Base-by-base conservation (phyloP, 2,113 vertebrate genomes). In the Oostethus manadensis region DNA sequence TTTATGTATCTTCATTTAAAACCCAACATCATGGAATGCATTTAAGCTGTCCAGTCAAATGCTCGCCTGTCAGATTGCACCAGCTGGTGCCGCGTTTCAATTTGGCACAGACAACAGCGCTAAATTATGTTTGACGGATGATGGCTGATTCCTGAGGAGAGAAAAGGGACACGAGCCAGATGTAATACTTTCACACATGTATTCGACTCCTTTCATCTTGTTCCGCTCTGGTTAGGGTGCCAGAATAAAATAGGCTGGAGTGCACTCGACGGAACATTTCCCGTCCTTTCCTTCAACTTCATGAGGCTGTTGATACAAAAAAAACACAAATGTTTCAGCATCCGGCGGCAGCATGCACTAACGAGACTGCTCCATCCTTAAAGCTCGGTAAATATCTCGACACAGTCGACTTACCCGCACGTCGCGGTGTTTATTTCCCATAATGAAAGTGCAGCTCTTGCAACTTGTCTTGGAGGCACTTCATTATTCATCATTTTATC, bases 51-150 rank as follows among this genome's bases (percentile, higher is more conserved):
- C 64, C 71, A 58, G 46, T 51, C 26, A 43, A 61, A 56, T 38
- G 59, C 60, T 58, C n/a, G 46, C 74, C 75, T 48, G 64, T 77
- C 69, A 63, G 56, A 67, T 56, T 26, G 60, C 69, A 69, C 64
- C 80, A 81, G 69, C 73, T 70, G 74, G 66, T 13, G 23, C 20
- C 60, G 55, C 76, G 43, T 77, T 78, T 79, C 73, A 79, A 83
- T 85, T 79, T 85, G 78, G 78, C 78, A 56, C 40, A 21, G 46
- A 64, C 66, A 5, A 43, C 46, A 23, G 50, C 60, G 57, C 76
- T 59, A 62, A 68, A 78, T 79, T 62, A 76, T 66, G 66, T 72
- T 59, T 42, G 66, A 77, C 58, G n/a, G 79, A 58, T 81, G 69
- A 74, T 66, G 77, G 54, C 71, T 78, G 62, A 77, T 61, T 79